Percentiles rank a stretch among this genome's conserved stretches.
phyloP scores from a whole-genome alignment of 1,140 invertebrate genomes.

The Tetranychus cinnabarinus region DNA sequence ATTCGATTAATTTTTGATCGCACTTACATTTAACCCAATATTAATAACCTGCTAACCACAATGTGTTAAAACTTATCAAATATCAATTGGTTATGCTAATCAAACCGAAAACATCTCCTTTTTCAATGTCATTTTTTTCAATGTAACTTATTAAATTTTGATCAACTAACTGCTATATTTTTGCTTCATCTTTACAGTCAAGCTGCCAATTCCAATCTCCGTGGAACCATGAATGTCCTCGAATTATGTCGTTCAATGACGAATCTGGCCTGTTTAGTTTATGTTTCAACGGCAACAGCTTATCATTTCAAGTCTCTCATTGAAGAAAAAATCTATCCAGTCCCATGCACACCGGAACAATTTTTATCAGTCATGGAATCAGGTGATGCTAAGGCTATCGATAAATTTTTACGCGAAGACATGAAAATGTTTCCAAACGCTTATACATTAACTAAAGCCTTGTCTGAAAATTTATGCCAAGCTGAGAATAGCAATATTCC shows the following conservation, averaged over 20 bases:
- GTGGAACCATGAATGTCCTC: conserved; percentile 13
- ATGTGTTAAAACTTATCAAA: too few relatives aligned
- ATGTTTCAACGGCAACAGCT: conserved; percentile 13
- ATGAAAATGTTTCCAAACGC: conserved; percentile 49
- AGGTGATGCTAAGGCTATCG: background rate
- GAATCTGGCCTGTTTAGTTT: conserved; percentile 10
- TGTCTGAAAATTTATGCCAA: conserved; percentile 45
- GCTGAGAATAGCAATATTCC: conserved; percentile 25
- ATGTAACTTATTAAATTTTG: too few relatives aligned
- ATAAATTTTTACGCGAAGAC: conserved; percentile 20
- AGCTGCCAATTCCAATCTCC: conserved; percentile 9
- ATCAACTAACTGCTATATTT: too few relatives aligned
- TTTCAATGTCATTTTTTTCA: too few relatives aligned
- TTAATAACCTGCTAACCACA: too few relatives aligned
- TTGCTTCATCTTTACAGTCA: background rate
- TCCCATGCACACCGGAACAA: conserved; percentile 7
- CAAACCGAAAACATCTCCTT: too few relatives aligned
- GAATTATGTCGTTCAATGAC: conserved; percentile 28
- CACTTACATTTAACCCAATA: too few relatives aligned
- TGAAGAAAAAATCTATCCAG: conserved; percentile 40
- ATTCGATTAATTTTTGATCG: too few relatives aligned
- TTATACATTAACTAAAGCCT: conserved; percentile 55
- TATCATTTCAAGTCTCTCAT: conserved; percentile 29
- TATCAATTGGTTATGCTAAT: too few relatives aligned
- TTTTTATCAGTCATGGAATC: conserved; percentile 10